Base-by-base conservation (phyloP, 2,888 invertebrate species). In the Amiota communis region DNA sequence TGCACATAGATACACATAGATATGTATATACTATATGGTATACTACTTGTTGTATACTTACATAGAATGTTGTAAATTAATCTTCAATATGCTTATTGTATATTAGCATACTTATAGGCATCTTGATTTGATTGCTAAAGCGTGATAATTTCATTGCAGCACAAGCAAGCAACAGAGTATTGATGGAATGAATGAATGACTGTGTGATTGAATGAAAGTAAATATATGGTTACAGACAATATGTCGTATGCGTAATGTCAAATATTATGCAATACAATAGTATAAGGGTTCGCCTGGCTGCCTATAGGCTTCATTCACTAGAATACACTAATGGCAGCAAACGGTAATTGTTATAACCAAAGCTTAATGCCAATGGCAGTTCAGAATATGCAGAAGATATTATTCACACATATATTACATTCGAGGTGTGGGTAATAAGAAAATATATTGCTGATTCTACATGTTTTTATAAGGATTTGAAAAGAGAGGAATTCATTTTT, bases 41-140 rank as follows among this genome's bases (percentile, higher is more conserved):
- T 3, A 23, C 23, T n/a, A n/a, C n/a, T n/a, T n/a, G n/a, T 71
- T 9, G 20, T 11, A 23, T 13, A 13, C 56, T 56, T 17, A 13
- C 12, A 63, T 63, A 36, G 36, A 23, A 20, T 23, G 2, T 1
- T 59, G 15, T 63, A 23, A 23, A 46, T 46, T 46, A 36, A 36
- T 23, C 20, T 56, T 12, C 36, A 23, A 20, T 36, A 23, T 23
- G 61, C 61, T 61, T 12, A 46, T 46, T 46, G 46, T n/a, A 75
- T 72, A 80, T 83, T 83, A 77, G 81, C 86, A 83, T 81, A 78
- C 73, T 75, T 75, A 56, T 23, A 47, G 65, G 76, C 65, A 56
- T 78, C 75, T 79, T 81, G 75, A 82, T 82, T 79, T 82, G 80
- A 79, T 81, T 78, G 76, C 71, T 71, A 36, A 73, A 72, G 70